These are phyloP conservation scores for Formica selysi DNA, from an alignment of 1,140 invertebrate genomes.

Conservation along the genomic window DNA sequence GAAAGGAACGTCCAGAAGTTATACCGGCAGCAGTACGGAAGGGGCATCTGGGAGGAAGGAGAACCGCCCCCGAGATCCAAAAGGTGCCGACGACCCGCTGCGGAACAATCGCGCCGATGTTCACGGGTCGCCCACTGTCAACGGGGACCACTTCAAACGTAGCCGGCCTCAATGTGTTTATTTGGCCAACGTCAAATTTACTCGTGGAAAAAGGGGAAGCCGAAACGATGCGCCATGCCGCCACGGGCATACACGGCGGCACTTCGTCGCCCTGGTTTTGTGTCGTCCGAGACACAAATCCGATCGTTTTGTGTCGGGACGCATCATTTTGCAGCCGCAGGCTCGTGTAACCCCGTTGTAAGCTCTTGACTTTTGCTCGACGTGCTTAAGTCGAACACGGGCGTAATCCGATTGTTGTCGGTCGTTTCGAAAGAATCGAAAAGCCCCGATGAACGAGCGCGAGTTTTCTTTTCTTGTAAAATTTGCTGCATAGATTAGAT, in stretches of 20 bases:
- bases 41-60: conserved; percentile 40
- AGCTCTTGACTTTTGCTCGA: conserved; percentile 41
- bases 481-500: not conserved
- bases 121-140: conserved; percentile 79
- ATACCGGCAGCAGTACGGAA: conserved; percentile 8
- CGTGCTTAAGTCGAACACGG: conserved; percentile 38
- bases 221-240: conserved; percentile 27
- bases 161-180: conserved; percentile 85
- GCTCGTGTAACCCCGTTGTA: conserved; percentile 69
- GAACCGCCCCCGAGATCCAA: conserved; percentile 61
- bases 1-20: conserved; percentile 46
- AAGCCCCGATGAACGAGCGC: not conserved
- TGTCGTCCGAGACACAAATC: conserved; percentile 52
- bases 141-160: conserved; percentile 85
- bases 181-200: conserved; percentile 86
- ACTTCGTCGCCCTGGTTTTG: conserved; percentile 44
- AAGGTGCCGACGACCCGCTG: conserved; percentile 76
- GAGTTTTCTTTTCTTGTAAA: not conserved
- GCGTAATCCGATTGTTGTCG: conserved; percentile 15
- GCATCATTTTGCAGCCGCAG: conserved; percentile 33
- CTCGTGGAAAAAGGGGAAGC: conserved; percentile 69
- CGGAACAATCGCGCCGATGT: conserved; percentile 76
- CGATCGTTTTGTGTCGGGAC: conserved; percentile 67
- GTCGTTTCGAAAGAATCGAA: not conserved
- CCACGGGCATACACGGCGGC: not conserved